Percentiles rank a stretch among this genome's conserved stretches.
Evolutionary conservation across 2,113 vertebrate species (phyloP).

Genomic region (Rhinolophus ferrumequinum): DNA sequence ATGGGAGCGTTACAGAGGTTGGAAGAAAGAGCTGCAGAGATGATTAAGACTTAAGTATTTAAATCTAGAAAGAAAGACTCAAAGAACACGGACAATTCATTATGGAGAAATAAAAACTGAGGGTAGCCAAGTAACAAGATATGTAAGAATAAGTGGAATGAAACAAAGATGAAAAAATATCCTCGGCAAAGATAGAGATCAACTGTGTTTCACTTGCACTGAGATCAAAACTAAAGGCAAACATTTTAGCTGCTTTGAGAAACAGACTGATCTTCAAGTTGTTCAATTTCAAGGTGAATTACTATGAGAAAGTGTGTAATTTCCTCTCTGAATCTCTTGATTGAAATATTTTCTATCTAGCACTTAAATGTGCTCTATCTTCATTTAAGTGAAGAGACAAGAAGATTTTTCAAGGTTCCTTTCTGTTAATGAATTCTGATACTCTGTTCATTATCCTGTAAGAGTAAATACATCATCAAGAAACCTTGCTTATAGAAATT

Average conservation of each 20-base stretch:
- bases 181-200: background rate
- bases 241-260: slow-evolving; percentile 42
- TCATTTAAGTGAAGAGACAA: background rate
- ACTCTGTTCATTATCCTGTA: background rate
- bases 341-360: slow-evolving; percentile 48
- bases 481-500: background rate
- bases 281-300: slow-evolving; percentile 63
- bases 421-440: background rate
- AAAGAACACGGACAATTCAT: background rate
- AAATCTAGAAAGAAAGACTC: slow-evolving; percentile 3
- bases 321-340: slow-evolving; percentile 24
- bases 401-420: background rate
- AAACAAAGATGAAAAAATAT: slow-evolving; percentile 51
- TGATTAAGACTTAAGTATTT: background rate
- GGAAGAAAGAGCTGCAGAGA: background rate
- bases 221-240: slow-evolving; percentile 64
- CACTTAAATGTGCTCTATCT: slow-evolving; percentile 40
- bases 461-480: background rate
- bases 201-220: slow-evolving; percentile 56
- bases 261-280: slow-evolving; percentile 39
- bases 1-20: background rate
- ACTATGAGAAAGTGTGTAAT: slow-evolving; percentile 36
- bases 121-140: slow-evolving; percentile 35
- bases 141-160: slow-evolving; percentile 56
- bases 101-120: background rate